Evolutionary conservation across 2,113 vertebrate species (phyloP), one percentile per base, ranked within the genome.

Genomic region (Brachyistius frenatus): DNA sequence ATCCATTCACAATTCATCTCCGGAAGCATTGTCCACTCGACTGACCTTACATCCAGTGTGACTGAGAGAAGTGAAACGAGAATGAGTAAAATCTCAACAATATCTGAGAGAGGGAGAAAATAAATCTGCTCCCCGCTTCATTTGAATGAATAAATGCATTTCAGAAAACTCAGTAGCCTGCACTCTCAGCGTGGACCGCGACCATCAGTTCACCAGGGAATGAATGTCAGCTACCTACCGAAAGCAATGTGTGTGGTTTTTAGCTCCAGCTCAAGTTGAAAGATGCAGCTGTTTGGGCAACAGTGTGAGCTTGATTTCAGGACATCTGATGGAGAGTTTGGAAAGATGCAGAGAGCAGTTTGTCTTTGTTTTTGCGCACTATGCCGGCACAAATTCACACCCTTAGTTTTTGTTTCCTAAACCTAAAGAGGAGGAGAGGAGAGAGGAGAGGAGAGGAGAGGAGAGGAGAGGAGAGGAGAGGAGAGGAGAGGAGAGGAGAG

Each of bases 181-280:
- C 74, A 75, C 65, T 70, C 81, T 73, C 46, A 67, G 56, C 5
- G 2, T 4, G 10, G 61, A 81, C 77, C 4, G 70, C 84, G 87
- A 53, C 79, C 86, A 86, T 87, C 79, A 86, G 74, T 88, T 73
- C 78, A 86, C 53, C 32, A n/a, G 77, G 68, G 73, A 86, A 73
- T 50, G 66, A 66, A 72, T 76, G 88, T 84, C 76, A 86, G 76
- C 84, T 77, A 78, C 86, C 79, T 50, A 14, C 69, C 39, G 71
- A 62, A 66, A 55, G 75, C 68, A 47, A 70, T 47, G 79, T 50
- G 70, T 78, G 76, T 63, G 76, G 61, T 47, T 76, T 23, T 79
- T 5, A 56, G 65, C 76, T 62, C 37, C 6, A 46, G 81, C 79
- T 80, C 52, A 54, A 61, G 76, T 49, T 76, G 57, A 86, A 75